Evolutionary conservation across 2,113 vertebrate species (phyloP), one percentile per base, ranked within the genome.

Genomic region (Candoia aspera): DNA sequence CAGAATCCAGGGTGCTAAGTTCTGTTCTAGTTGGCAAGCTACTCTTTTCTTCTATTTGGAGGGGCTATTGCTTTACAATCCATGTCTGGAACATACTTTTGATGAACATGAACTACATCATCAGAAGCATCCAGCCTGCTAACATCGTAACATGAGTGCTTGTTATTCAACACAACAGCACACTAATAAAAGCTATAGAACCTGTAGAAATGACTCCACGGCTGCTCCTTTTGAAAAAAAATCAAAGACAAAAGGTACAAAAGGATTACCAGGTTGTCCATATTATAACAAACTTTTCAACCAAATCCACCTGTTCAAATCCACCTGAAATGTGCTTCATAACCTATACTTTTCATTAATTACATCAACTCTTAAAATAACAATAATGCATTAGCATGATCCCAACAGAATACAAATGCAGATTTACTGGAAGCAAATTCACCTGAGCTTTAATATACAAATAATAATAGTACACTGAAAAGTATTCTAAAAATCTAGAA

Each of bases 281-380:
- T 79, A 11, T 55, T 33, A 62, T 10, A 85, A 6, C 10, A 62
- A 85, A 59, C 26, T 90, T 54, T 83, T 54, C 9, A 73, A 55
- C 8, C 58, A 64, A 86, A 53, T n/a, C 57, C 57, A 57, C 12
- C 42, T 26, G 24, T 87, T n/a, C n/a, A n/a, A n/a, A n/a, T n/a
- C n/a, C n/a, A n/a, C n/a, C n/a, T n/a, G n/a, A n/a, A n/a, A n/a
- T 58, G 21, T 21, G n/a, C 12, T 37, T 85, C 17, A 24, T 64
- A 55, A 86, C 17, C 19, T 64, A 62, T 19, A 68, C 26, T 91
- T 90, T 62, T 68, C 21, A 86, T 86, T 53, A 91, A 91, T 68
- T 54, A 53, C 23, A 55, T 64, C 46, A 19, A 33, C 13, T 86
- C n/a, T 86, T 33, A 26, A 86, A 90, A 6, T n/a, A 85, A 49